phyloP scores from a whole-genome alignment of 2,113 vertebrate genomes.

The Jaculus jaculus region DNA sequence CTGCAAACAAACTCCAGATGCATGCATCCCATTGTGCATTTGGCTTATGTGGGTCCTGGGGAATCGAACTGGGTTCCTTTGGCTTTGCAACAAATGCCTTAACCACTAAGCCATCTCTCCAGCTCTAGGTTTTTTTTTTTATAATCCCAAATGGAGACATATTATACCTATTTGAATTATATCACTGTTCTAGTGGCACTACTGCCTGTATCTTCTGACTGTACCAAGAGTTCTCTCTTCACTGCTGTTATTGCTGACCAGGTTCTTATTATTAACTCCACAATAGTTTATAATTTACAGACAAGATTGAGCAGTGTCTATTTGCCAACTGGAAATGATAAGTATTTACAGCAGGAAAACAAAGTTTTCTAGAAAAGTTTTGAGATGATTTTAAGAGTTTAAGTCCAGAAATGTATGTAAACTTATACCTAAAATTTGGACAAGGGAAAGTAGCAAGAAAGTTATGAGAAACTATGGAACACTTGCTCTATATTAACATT shows the following conservation, averaged over 20 bases:
- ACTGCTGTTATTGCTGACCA: background rate
- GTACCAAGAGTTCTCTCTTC: background rate
- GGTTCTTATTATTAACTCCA: background rate
- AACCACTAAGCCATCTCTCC: too few species aligned
- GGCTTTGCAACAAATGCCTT: too few species aligned
- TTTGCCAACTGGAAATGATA: background rate
- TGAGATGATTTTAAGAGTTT: background rate
- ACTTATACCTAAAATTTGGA: background rate
- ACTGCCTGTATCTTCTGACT: background rate
- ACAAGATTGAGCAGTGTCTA: background rate
- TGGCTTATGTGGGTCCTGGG: too few species aligned
- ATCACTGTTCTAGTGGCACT: background rate
- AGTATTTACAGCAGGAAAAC: background rate
- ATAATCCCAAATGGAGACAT: background rate
- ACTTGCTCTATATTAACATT: background rate
- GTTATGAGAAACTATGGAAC: background rate
- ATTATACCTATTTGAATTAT: background rate
- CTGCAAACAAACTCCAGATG: too few species aligned
- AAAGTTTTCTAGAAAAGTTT: background rate
- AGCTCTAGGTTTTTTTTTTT: too few species aligned
- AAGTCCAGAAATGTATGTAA: background rate
- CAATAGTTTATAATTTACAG: background rate
- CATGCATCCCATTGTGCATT: too few species aligned
- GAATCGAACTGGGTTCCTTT: too few species aligned
- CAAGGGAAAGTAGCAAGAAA: background rate